Percentiles rank a stretch among this genome's conserved stretches.
phyloP scores from a whole-genome alignment of 2,113 vertebrate genomes.

The Cygnus buccinator region DNA sequence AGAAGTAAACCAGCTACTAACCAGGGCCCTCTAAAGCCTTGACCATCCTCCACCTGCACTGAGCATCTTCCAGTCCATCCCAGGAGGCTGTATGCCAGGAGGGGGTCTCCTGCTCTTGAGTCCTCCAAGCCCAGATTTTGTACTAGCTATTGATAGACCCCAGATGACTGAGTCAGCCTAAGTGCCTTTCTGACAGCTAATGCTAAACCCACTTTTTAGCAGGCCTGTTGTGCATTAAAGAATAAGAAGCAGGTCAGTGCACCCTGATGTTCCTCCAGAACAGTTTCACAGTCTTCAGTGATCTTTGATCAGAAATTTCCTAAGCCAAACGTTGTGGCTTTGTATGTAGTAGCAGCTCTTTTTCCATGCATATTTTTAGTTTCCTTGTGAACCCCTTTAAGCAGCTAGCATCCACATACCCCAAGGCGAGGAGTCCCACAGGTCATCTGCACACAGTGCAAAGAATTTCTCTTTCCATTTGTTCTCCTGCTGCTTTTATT shows the following conservation, averaged over 20 bases:
- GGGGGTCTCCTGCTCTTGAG: neutral
- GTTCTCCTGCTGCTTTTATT: conserved; percentile 10
- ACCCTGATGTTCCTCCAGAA: neutral
- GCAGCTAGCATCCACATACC: neutral
- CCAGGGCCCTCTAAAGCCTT: neutral
- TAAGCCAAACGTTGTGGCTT: neutral
- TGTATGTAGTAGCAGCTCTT: neutral
- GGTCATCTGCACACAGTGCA: neutral
- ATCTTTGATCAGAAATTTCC: neutral
- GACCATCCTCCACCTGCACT: neutral
- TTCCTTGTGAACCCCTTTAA: neutral
- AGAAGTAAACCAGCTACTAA: neutral
- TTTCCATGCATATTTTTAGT: neutral
- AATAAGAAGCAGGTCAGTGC: neutral
- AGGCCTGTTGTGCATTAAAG: neutral
- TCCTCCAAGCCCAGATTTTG: neutral
- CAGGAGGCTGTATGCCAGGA: neutral
- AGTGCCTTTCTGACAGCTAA: neutral
- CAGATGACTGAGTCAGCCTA: neutral
- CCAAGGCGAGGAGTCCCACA: neutral
- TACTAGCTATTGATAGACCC: neutral
- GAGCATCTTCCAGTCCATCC: neutral
- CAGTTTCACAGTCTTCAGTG: neutral
- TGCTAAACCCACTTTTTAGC: neutral
- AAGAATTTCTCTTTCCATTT: neutral